Evolutionary conservation across 1,140 invertebrate genomes (phyloP).

Genomic region (Drosophila equinoxialis): DNA sequence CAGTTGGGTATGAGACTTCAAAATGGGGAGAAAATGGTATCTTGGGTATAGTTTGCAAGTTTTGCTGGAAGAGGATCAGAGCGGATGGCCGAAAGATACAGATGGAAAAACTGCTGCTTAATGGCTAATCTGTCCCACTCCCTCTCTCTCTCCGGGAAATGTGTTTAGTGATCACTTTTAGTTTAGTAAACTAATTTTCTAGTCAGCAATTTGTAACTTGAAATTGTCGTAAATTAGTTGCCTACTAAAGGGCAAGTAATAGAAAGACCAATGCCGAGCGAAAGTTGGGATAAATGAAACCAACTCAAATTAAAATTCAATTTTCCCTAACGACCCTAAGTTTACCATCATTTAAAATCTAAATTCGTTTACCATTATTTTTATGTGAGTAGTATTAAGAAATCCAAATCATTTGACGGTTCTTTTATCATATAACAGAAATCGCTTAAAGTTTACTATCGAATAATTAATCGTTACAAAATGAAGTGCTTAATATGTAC

Average conservation of each 20-base stretch:
- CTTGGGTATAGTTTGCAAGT: neutral
- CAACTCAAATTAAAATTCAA: neutral
- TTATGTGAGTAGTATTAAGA: too few relatives aligned
- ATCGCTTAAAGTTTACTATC: too few relatives aligned
- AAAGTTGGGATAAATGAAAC: neutral
- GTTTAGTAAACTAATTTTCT: slow-evolving; percentile 33
- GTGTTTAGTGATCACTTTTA: slow-evolving; percentile 46
- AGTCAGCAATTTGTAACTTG: slow-evolving; percentile 57
- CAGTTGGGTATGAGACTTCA: slow-evolving; percentile 53
- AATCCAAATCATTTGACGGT: too few relatives aligned
- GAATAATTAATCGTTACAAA: too few relatives aligned
- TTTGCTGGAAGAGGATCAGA: too few relatives aligned
- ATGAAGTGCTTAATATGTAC: too few relatives aligned
- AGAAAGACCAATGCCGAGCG: neutral
- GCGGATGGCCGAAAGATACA: too few relatives aligned
- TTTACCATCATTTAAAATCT: too few relatives aligned
- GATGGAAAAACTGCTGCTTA: neutral
- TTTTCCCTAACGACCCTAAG: too few relatives aligned
- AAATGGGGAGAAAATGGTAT: slow-evolving; percentile 9
- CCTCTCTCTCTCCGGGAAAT: slow-evolving; percentile 8
- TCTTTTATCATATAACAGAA: too few relatives aligned
- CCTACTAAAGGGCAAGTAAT: slow-evolving; percentile 46
- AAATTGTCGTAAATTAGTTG: slow-evolving; percentile 53
- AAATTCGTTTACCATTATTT: too few relatives aligned
- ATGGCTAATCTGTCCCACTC: slow-evolving; percentile 39